phyloP scores from a whole-genome alignment of 2,888 invertebrate genomes.

The Lasioglossum marginatum region DNA sequence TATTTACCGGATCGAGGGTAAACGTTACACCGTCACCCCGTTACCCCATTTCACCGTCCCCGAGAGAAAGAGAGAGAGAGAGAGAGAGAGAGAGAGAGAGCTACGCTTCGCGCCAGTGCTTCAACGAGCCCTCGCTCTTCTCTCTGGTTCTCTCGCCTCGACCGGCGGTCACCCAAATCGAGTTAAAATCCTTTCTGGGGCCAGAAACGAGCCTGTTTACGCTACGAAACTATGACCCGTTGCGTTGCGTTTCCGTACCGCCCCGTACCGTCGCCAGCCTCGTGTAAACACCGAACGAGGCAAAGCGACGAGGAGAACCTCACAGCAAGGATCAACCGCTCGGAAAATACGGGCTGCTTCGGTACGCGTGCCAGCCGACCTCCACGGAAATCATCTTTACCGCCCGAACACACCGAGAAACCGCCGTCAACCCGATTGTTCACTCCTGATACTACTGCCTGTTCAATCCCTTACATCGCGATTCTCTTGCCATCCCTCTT shows the following conservation, averaged over 20 bases:
- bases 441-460: neutral
- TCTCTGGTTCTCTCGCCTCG: neutral
- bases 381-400: constrained; percentile 2
- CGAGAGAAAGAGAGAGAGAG: too few relatives aligned
- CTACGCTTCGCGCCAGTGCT: neutral
- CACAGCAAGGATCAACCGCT: neutral
- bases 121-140: neutral
- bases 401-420: neutral
- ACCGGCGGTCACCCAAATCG: constrained; percentile 57
- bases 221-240: constrained; percentile 25
- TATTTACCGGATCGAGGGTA: constrained; percentile 64
- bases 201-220: constrained; percentile 32
- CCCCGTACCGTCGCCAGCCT: neutral
- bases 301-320: neutral
- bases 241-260: neutral
- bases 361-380: neutral
- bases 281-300: constrained; percentile 10
- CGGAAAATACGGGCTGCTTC: constrained; percentile 10
- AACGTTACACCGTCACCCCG: constrained; percentile 42
- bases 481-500: neutral
- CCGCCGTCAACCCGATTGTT: neutral
- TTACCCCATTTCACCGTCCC: neutral
- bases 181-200: constrained; percentile 62
- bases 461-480: neutral
- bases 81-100: neutral